phyloP scores from a whole-genome alignment of 2,888 invertebrate genomes.

The Pseudococcus viburni region DNA sequence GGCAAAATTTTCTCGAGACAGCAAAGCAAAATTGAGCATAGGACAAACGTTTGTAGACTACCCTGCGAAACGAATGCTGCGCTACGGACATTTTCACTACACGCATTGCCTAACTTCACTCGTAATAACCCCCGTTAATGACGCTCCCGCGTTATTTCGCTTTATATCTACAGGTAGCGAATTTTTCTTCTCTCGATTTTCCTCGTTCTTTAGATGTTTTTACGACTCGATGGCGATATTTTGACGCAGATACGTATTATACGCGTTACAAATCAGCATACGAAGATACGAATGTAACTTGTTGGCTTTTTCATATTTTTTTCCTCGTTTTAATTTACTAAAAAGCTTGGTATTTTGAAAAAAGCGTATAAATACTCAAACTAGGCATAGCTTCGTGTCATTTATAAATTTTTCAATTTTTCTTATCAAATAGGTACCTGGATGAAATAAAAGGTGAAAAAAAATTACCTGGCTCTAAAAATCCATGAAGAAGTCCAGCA shows the following conservation, averaged over 20 bases:
- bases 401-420: too few relatives aligned
- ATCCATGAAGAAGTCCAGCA: neutral
- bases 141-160: slow-evolving; percentile 15
- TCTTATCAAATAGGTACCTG: neutral
- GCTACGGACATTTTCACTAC: slow-evolving; percentile 43
- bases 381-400: too few relatives aligned
- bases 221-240: neutral
- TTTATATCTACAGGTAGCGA: slow-evolving; percentile 39
- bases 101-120: slow-evolving; percentile 39
- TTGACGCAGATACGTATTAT: neutral
- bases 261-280: slow-evolving; percentile 5
- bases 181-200: slow-evolving; percentile 16
- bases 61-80: slow-evolving; percentile 39
- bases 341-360: neutral
- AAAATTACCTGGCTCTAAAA: neutral
- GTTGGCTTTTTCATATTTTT: neutral
- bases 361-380: neutral
- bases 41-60: slow-evolving; percentile 36
- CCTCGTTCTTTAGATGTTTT: neutral
- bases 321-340: neutral
- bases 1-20: slow-evolving; percentile 39
- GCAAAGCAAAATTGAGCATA: slow-evolving; percentile 32
- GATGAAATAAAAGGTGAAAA: neutral
- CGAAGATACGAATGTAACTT: neutral
- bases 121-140: slow-evolving; percentile 37